Percentiles rank a stretch among this genome's conserved stretches.
These are phyloP conservation scores for Hetaerina titia DNA, from an alignment of 2,888 invertebrate species.

Conservation along the genomic window DNA sequence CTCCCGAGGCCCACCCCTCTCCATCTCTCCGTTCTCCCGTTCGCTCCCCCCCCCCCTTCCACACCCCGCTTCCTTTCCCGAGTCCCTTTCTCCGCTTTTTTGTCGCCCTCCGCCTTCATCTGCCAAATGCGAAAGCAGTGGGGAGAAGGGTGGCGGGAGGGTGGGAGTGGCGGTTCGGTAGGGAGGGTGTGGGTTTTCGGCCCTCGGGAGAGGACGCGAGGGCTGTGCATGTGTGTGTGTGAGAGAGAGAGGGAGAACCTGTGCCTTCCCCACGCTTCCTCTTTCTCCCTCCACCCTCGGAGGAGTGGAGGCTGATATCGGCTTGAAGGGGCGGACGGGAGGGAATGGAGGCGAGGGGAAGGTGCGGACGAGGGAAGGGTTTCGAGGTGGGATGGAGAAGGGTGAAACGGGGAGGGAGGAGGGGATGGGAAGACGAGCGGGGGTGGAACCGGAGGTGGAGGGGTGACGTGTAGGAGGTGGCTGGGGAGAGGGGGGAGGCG, in stretches of 20 bases:
- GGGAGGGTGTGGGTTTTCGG: neutral
- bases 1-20: neutral
- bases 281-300: neutral
- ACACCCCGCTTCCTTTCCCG: neutral
- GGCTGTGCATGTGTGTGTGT: neutral
- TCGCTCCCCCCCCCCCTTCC: neutral
- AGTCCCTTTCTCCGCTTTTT: slow-evolving; percentile 64
- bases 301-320: neutral
- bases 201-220: neutral
- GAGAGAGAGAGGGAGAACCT: neutral
- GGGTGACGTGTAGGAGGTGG: neutral
- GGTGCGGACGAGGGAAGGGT: neutral
- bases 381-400: neutral
- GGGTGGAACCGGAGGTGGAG: neutral
- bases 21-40: neutral
- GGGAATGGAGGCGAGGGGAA: neutral
- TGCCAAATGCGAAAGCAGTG: slow-evolving; percentile 63
- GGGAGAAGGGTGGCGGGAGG: neutral
- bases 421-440: neutral
- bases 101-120: slow-evolving; percentile 64
- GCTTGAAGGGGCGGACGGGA: neutral
- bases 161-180: neutral
- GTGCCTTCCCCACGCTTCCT: neutral
- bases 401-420: neutral
- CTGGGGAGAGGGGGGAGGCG: neutral